Conservation (phyloP, 2,797 vertebrate genomes). For the Cynopterus sphinx region DNA sequence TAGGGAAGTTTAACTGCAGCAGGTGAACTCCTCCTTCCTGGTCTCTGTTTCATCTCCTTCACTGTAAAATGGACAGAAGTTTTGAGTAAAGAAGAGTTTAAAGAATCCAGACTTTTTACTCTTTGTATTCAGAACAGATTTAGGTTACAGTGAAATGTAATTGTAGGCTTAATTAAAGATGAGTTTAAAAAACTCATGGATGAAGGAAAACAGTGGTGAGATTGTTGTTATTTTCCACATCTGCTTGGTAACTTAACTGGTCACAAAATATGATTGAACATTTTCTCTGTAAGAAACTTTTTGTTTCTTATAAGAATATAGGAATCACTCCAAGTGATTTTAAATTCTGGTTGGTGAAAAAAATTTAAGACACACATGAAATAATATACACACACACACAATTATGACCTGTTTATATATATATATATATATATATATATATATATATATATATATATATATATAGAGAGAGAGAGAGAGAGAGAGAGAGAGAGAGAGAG, state of each 20-base stretch:
- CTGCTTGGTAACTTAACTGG: neutral
- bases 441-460: neutral
- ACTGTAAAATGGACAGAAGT: neutral
- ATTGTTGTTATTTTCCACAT: neutral
- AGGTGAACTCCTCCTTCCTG: neutral
- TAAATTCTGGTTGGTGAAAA: neutral
- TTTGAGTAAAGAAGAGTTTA: neutral
- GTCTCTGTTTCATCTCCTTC: neutral
- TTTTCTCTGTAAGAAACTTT: slow-evolving; percentile 3
- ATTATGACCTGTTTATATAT: too few relatives aligned
- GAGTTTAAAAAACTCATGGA: neutral
- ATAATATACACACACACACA: neutral
- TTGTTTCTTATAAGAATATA: neutral
- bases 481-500: too few relatives aligned
- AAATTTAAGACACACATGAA: neutral
- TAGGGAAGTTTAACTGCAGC: neutral
- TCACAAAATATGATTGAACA: neutral
- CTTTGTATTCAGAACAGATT: neutral
- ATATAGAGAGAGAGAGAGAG: neutral
- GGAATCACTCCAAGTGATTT: neutral
- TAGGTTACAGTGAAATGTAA: neutral
- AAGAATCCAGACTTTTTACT: neutral
- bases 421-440: too few relatives aligned
- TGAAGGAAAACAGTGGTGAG: neutral
- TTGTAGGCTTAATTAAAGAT: neutral